Percentiles rank a stretch among this genome's conserved stretches.
These are phyloP conservation scores for Crematogaster levior DNA, from an alignment of 2,888 invertebrate genomes.

Conservation along the genomic window DNA sequence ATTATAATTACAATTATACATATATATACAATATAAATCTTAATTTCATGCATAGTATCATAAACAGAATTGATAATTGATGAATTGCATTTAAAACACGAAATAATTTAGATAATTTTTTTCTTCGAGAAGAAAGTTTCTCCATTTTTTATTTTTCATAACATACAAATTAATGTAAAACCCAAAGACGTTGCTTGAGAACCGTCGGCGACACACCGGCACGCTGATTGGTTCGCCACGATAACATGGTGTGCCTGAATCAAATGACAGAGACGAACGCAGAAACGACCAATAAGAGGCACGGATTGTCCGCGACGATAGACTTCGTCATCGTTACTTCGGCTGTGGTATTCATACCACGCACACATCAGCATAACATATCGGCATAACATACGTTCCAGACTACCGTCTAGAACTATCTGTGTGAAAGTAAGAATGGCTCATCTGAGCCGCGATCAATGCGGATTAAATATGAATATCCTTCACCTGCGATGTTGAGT, in stretches of 20 bases:
- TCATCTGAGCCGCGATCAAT: conserved; percentile 35
- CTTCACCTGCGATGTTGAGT: background rate
- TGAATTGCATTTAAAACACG: background rate
- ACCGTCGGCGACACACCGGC: conserved; percentile 24
- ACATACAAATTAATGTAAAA: background rate
- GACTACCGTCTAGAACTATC: background rate
- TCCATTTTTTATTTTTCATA: background rate
- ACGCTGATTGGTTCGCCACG: conserved; percentile 24
- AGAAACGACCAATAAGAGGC: conserved; percentile 47
- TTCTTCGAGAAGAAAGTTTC: background rate
- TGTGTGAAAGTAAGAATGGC: background rate
- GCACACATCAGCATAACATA: background rate
- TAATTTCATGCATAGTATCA: background rate
- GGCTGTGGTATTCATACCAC: conserved; percentile 2
- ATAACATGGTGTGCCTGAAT: background rate
- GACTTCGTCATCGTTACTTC: conserved; percentile 48
- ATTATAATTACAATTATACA: background rate
- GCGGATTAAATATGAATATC: conserved; percentile 50
- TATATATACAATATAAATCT: no score
- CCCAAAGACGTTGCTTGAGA: conserved; percentile 34
- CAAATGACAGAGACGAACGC: conserved; percentile 12
- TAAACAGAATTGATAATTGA: background rate
- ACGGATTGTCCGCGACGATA: background rate
- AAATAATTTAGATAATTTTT: background rate
- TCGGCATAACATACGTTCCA: conserved; percentile 10